These are phyloP conservation scores for Notolepis coatsorum DNA, from an alignment of 2,797 vertebrate species.

Conservation along the genomic window DNA sequence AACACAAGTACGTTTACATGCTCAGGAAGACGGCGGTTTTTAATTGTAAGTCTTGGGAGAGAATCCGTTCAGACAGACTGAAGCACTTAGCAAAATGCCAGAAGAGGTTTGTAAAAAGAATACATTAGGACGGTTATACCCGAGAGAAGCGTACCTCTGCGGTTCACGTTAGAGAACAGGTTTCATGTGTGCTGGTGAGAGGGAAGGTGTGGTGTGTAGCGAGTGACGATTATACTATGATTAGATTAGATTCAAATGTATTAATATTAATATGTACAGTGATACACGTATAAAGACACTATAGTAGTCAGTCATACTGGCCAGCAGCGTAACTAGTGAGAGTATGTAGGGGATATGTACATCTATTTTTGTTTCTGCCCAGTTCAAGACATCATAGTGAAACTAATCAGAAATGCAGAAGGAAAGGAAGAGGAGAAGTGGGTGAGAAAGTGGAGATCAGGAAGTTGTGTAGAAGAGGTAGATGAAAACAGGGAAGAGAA, in stretches of 20 bases:
- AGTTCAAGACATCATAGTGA: too few species aligned
- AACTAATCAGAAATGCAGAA: too few species aligned
- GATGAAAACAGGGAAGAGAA: too few species aligned
- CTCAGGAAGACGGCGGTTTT: background rate
- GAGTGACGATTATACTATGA: slow-evolving; percentile 8
- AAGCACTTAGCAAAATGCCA: slow-evolving; percentile 12
- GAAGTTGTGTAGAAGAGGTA: too few species aligned
- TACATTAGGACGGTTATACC: background rate
- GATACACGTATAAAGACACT: too few species aligned
- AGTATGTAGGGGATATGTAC: too few species aligned
- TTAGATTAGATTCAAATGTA: background rate
- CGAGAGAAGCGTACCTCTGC: background rate
- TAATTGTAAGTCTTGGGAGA: background rate
- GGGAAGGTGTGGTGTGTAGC: background rate
- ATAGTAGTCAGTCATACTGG: too few species aligned
- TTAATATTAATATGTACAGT: too few species aligned
- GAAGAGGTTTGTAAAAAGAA: background rate
- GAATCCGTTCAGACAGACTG: slow-evolving; percentile 12
- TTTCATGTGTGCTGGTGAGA: background rate
- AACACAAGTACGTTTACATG: background rate
- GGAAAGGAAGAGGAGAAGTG: too few species aligned
- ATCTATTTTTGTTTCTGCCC: too few species aligned
- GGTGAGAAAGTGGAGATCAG: too few species aligned
- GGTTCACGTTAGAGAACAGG: background rate
- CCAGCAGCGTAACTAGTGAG: too few species aligned